Evolutionary conservation across 1,140 invertebrate species (phyloP).

Genomic region (Orius laevigatus): DNA sequence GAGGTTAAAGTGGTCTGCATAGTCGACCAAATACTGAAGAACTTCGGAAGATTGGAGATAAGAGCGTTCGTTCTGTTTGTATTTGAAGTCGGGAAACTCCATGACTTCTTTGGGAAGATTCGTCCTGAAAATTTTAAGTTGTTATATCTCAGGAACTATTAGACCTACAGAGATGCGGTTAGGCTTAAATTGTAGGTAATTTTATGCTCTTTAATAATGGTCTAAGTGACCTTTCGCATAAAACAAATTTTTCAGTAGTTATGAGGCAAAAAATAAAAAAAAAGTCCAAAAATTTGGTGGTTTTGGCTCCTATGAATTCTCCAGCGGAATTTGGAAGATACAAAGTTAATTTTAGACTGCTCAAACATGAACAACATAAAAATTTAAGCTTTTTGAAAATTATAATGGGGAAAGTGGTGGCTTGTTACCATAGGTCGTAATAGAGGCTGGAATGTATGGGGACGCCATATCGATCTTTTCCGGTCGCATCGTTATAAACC

Average conservation of each 20-base stretch:
- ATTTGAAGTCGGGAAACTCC: constrained; percentile 57
- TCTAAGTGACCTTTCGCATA: no score
- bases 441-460: constrained; percentile 83
- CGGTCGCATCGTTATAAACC: constrained; percentile 58
- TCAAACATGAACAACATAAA: no score
- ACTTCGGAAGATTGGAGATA: constrained; percentile 68
- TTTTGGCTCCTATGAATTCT: background rate
- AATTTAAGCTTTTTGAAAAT: background rate
- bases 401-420: background rate
- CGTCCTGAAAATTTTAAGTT: constrained; percentile 37
- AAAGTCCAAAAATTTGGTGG: no score
- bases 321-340: no score
- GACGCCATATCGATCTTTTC: constrained; percentile 52
- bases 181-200: no score
- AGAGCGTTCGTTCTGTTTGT: constrained; percentile 43
- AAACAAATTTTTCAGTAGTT: background rate
- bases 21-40: constrained; percentile 60
- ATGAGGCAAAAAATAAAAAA: background rate
- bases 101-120: constrained; percentile 70
- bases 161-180: no score
- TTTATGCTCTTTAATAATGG: no score
- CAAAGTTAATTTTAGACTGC: no score
- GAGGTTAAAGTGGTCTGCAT: constrained; percentile 54
- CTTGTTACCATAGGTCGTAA: constrained; percentile 49
- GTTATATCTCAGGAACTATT: background rate